Evolutionary conservation across 2,797 vertebrate genomes (phyloP), one percentile per base, ranked within the genome.

Genomic region (Fistularia tabacaria): DNA sequence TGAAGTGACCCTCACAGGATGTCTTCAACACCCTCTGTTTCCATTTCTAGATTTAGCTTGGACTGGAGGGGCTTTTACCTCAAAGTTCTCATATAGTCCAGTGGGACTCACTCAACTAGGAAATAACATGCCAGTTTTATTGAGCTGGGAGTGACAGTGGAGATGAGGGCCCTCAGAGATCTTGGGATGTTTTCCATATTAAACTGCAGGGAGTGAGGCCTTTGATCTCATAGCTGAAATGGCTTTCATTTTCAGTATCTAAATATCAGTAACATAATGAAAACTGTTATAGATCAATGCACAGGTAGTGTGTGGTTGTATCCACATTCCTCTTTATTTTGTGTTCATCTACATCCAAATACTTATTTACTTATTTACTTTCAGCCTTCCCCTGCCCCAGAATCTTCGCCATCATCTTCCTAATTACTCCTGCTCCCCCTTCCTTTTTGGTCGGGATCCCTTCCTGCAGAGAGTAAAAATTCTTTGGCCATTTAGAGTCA

Each of bases 401-500:
- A 2, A 25, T 25, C 25, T 25, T 25, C 25, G 5, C 25, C 25
- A 25, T 25, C 25, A 2, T 25, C 54, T 36, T 42, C 48, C 38
- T 47, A 44, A 57, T 52, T 39, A 36, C 11, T 25, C 15, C n/a
- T 5, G 25, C 42, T 37, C 49, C 55, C 40, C 7, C 56, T 51
- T 54, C 13, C 50, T 59, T 13, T 38, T 14, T 10, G 73, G 76
- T 83, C 75, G 71, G 74, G 75, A 71, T 84, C 71, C 78, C 79
- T 83, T 87, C 75, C 77, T 75, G 47, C 67, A 36, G 62, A 78
- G 78, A 74, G 61, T 62, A 73, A 85, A 38, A 85, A 84, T 87
- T 87, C 85, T 85, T 60, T 73, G 85, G 88, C 80, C 87, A 81
- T 90, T 87, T 86, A 88, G 81, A 85, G 75, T 89, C 88, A 59